Conservation (phyloP, 2,888 invertebrate species). For the Teinopalpus imperialis region DNA sequence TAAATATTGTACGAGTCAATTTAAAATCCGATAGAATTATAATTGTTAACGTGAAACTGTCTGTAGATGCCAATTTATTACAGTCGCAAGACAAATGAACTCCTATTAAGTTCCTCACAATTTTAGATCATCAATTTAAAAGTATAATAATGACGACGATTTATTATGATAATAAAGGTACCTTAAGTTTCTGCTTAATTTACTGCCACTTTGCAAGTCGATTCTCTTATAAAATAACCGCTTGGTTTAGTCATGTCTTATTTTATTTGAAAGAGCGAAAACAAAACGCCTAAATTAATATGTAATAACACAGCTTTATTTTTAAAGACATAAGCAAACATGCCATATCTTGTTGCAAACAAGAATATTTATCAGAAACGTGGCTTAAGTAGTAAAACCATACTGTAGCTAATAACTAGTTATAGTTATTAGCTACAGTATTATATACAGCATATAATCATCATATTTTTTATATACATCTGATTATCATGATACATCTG, state of each 20-base stretch:
- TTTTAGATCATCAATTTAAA: constrained; percentile 9
- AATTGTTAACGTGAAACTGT: not conserved
- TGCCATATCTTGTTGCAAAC: too few species aligned
- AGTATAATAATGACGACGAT: constrained; percentile 4
- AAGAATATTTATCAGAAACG: too few species aligned
- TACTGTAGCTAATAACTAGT: too few species aligned
- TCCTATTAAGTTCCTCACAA: constrained; percentile 3
- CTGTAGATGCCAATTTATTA: constrained; percentile 1
- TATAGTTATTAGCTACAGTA: too few species aligned
- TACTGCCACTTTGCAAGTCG: not conserved
- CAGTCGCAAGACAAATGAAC: constrained; percentile 2
- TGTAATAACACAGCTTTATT: too few species aligned
- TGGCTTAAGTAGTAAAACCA: too few species aligned
- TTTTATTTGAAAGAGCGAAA: too few species aligned
- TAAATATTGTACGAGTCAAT: not conserved
- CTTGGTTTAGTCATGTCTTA: not conserved
- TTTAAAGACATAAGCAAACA: too few species aligned
- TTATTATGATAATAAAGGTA: constrained; percentile 11
- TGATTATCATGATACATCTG: too few species aligned
- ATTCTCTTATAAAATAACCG: not conserved
- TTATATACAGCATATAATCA: too few species aligned
- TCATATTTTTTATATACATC: too few species aligned
- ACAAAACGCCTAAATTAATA: too few species aligned
- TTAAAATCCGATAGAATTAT: not conserved
- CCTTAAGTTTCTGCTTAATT: constrained; percentile 1